Evolutionary conservation across 2,113 vertebrate genomes (phyloP).

Genomic region (Martes martes): DNA sequence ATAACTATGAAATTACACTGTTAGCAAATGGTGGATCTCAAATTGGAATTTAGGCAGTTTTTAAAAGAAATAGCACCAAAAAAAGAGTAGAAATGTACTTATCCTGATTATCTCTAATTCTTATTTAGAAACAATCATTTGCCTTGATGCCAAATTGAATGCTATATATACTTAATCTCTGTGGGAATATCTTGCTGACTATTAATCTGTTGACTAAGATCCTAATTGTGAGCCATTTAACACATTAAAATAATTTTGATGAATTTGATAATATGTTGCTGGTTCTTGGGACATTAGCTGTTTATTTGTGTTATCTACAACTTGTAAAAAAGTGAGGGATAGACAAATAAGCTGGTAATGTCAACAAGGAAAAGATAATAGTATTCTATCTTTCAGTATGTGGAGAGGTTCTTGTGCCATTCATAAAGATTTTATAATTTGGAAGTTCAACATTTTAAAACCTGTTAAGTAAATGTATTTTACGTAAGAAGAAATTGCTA

Average conservation of each 20-base stretch:
- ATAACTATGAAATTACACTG: background rate
- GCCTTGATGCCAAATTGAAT: background rate
- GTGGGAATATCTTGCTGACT: background rate
- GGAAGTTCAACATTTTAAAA: background rate
- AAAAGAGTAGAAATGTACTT: background rate
- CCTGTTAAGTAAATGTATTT: background rate
- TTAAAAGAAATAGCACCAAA: background rate
- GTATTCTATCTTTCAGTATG: background rate
- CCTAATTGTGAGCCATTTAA: background rate
- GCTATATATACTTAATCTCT: background rate
- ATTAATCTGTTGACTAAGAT: background rate
- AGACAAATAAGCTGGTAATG: background rate
- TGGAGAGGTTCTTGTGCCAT: background rate
- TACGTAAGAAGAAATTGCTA: background rate
- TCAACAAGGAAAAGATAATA: background rate
- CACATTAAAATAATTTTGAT: background rate
- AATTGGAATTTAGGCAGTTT: background rate
- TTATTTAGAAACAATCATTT: background rate
- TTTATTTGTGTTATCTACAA: background rate
- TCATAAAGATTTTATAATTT: conserved; percentile 4
- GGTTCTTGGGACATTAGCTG: background rate
- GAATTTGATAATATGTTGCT: background rate
- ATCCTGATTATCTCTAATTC: background rate
- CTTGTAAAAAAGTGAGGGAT: background rate
- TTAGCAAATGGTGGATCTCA: background rate